These are phyloP conservation scores for Balaenoptera acutorostrata DNA, from an alignment of 2,113 vertebrate species.

Conservation along the genomic window DNA sequence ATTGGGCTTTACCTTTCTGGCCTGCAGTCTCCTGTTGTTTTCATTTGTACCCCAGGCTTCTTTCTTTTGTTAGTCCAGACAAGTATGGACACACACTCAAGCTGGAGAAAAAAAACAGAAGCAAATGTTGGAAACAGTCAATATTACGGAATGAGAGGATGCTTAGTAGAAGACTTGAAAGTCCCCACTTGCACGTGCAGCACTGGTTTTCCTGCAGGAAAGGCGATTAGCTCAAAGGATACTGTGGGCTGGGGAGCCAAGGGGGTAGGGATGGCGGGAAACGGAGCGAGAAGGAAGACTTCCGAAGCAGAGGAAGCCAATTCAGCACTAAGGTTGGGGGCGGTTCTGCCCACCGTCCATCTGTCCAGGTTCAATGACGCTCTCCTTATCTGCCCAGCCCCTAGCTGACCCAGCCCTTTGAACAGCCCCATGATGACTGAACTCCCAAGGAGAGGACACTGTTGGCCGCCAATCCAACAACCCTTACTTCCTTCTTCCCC, in stretches of 20 bases:
- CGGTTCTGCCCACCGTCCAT: fast-evolving
- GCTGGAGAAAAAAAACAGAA: background rate
- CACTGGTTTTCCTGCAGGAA: background rate
- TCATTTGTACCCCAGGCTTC: too few species aligned
- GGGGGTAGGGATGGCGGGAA: fast-evolving
- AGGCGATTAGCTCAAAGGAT: background rate
- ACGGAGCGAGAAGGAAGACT: fast-evolving
- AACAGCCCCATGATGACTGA: background rate
- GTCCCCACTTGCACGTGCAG: background rate
- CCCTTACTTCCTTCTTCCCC: background rate
- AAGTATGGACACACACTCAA: background rate
- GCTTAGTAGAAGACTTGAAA: background rate
- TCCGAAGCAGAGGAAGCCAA: background rate
- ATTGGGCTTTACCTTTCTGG: background rate
- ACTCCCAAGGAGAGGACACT: too few species aligned
- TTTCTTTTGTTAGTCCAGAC: background rate
- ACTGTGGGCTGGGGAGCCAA: too few species aligned
- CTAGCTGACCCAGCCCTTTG: background rate
- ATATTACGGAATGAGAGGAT: background rate
- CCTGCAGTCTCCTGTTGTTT: background rate
- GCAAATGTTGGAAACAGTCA: background rate
- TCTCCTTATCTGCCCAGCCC: background rate
- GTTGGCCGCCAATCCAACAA: background rate
- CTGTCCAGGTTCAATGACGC: background rate
- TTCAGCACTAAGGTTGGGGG: background rate